Evolutionary conservation across 2,113 vertebrate species (phyloP).

Genomic region (Seriola quinqueradiata): DNA sequence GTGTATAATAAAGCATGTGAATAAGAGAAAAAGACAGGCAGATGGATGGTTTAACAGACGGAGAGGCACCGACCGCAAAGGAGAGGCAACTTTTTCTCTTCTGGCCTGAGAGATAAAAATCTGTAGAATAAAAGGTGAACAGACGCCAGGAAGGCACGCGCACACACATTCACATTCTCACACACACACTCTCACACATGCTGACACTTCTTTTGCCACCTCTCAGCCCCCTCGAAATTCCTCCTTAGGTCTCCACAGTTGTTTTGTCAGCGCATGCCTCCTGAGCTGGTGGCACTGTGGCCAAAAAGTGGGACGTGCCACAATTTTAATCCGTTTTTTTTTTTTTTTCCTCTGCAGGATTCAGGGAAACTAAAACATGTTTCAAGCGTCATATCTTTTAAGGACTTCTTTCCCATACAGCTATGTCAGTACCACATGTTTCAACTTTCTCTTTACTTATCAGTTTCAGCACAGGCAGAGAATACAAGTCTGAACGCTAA

Average conservation of each 20-base stretch:
- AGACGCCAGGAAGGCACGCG: constrained; percentile 16
- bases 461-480: not conserved
- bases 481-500: not conserved
- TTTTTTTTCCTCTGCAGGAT: not conserved
- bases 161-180: constrained; percentile 6
- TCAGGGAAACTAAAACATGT: not conserved
- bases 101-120: constrained; percentile 50
- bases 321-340: not conserved
- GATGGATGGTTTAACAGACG: constrained; percentile 54
- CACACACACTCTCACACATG: constrained; percentile 7
- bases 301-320: not conserved
- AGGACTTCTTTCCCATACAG: not conserved
- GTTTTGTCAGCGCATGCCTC: constrained; percentile 29
- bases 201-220: constrained; percentile 28
- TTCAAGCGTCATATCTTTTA: not conserved
- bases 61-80: constrained; percentile 24
- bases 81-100: constrained; percentile 36
- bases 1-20: constrained; percentile 39
- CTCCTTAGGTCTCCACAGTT: constrained; percentile 16
- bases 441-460: not conserved
- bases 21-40: constrained; percentile 45
- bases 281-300: constrained; percentile 4
- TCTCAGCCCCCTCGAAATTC: constrained; percentile 10
- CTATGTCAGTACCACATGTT: not conserved
- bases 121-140: constrained; percentile 41